phyloP scores from a whole-genome alignment of 2,888 invertebrate genomes.

The Ophion obscuratus region DNA sequence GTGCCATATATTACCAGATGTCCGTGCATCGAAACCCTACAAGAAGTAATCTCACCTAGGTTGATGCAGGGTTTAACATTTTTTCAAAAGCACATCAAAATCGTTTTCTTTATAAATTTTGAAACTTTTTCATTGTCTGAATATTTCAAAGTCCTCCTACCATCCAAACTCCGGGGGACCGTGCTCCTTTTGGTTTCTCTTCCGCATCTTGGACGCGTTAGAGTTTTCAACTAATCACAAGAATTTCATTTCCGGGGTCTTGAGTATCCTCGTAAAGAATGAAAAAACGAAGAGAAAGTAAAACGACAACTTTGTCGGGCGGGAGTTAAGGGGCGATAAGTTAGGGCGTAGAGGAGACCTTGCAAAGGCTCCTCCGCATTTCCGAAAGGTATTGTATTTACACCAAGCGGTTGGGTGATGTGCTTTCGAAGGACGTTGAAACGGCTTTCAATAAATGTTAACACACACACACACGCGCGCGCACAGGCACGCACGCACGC shows the following conservation, averaged over 20 bases:
- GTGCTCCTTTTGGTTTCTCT: not conserved
- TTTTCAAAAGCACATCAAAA: not conserved
- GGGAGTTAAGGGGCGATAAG: constrained; percentile 41
- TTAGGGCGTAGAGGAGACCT: constrained; percentile 19
- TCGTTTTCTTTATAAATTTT: not conserved
- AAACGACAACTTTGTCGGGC: constrained; percentile 33
- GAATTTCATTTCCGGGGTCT: constrained; percentile 44
- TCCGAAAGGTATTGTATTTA: constrained; percentile 23
- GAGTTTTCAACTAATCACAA: constrained; percentile 46
- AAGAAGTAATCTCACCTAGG: not conserved
- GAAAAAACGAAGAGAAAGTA: constrained; percentile 29
- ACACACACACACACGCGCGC: not conserved
- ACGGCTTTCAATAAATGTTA: constrained; percentile 22
- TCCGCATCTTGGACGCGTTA: not conserved
- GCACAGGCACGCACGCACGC: too few species aligned
- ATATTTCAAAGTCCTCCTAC: constrained; percentile 11
- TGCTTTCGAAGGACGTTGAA: constrained; percentile 23
- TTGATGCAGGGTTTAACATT: not conserved
- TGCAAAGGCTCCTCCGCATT: constrained; percentile 48
- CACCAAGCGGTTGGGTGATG: constrained; percentile 33
- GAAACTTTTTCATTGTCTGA: constrained; percentile 1
- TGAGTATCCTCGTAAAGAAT: constrained; percentile 76
- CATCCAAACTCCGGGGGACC: constrained; percentile 15
- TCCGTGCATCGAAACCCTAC: not conserved
- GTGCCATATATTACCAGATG: not conserved